phyloP scores from a whole-genome alignment of 1,140 invertebrate species.

The Halesus radiatus region DNA sequence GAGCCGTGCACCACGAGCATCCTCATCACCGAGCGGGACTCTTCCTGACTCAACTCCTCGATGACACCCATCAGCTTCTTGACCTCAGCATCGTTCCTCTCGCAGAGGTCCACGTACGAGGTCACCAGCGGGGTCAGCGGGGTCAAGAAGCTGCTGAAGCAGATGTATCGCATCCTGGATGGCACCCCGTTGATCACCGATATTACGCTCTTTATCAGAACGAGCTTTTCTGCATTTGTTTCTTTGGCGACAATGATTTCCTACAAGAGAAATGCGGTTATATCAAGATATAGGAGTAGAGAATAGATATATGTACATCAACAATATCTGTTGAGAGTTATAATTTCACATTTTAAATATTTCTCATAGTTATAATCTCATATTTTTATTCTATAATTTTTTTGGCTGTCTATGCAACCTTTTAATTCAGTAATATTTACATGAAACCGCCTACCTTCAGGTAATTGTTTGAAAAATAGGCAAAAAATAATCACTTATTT shows the following conservation, averaged over 20 bases:
- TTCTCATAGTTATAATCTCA: too few species aligned
- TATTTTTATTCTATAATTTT: too few species aligned
- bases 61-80: neutral
- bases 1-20: neutral
- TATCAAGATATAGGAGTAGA: too few species aligned
- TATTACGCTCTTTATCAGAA: slow-evolving; percentile 1
- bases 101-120: neutral
- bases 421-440: too few species aligned
- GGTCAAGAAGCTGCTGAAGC: slow-evolving; percentile 35
- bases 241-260: slow-evolving; percentile 12
- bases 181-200: slow-evolving; percentile 30
- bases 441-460: too few species aligned
- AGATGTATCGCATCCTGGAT: neutral
- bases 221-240: neutral
- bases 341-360: too few species aligned
- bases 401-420: too few species aligned
- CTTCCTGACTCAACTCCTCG: slow-evolving; percentile 7
- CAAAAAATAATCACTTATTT: too few species aligned
- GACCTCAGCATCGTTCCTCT: neutral
- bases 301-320: too few species aligned
- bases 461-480: too few species aligned
- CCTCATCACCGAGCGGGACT: slow-evolving; percentile 5
- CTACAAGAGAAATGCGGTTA: slow-evolving; percentile 2
- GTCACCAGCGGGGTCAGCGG: slow-evolving; percentile 20
- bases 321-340: too few species aligned